Percentiles rank a stretch among this genome's conserved stretches.
Conservation (phyloP, 2,113 vertebrate genomes). For the Empidonax alnorum region DNA sequence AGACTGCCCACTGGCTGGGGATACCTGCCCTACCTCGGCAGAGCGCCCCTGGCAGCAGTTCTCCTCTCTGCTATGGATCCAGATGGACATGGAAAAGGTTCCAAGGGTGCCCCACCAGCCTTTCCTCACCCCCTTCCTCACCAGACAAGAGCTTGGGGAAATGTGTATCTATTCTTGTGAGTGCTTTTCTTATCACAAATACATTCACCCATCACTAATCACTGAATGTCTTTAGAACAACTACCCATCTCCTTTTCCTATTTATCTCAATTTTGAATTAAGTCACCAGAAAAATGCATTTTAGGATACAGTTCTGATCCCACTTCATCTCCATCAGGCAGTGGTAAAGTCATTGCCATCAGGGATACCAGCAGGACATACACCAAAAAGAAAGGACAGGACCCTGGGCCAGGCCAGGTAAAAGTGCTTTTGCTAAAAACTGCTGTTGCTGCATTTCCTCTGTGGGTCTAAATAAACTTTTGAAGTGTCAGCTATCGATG, state of each 20-base stretch:
- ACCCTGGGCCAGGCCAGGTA: not conserved
- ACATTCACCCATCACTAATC: not conserved
- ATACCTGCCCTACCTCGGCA: not conserved
- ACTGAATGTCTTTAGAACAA: not conserved
- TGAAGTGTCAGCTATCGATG: not conserved
- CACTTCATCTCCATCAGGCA: not conserved
- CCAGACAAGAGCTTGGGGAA: not conserved
- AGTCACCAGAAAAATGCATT: not conserved
- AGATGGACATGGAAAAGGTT: not conserved
- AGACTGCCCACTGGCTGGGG: not conserved
- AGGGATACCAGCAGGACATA: not conserved
- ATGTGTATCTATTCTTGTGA: not conserved
- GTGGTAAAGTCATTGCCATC: not conserved
- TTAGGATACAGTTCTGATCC: not conserved
- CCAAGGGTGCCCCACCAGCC: too few species aligned
- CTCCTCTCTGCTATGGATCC: not conserved
- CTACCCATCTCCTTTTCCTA: not conserved
- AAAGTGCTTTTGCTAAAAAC: not conserved
- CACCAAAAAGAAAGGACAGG: not conserved
- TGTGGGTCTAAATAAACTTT: not conserved
- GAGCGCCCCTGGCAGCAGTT: not conserved
- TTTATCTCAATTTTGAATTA: not conserved
- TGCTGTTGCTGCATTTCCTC: not conserved
- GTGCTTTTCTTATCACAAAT: not conserved
- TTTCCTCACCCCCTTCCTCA: accelerated